phyloP scores from a whole-genome alignment of 2,888 invertebrate genomes.

The Eilema griseolum region DNA sequence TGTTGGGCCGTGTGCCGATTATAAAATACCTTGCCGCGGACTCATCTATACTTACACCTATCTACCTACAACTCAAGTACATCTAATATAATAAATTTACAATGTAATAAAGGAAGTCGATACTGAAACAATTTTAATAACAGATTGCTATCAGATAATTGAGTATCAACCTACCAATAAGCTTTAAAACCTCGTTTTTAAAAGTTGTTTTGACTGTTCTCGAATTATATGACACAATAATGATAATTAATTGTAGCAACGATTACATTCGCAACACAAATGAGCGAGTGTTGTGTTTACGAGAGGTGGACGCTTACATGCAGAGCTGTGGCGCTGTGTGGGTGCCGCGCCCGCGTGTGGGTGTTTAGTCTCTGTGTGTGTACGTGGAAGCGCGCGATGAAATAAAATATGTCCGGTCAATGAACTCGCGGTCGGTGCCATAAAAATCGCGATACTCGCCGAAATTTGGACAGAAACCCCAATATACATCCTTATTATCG shows the following conservation, averaged over 20 bases:
- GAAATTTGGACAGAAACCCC: constrained; percentile 79
- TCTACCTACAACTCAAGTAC: constrained; percentile 15
- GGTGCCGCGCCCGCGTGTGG: constrained; percentile 71
- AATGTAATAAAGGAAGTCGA: constrained; percentile 39
- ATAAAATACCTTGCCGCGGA: constrained; percentile 59
- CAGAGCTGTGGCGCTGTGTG: constrained; percentile 74
- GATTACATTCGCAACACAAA: constrained; percentile 76
- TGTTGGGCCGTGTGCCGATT: constrained; percentile 61
- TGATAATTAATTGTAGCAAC: constrained; percentile 71
- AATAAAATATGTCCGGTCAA: constrained; percentile 87
- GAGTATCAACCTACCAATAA: constrained; percentile 39
- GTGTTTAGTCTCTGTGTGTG: constrained; percentile 78
- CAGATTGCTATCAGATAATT: constrained; percentile 48
- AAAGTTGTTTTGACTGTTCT: constrained; percentile 50
- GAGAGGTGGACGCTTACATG: constrained; percentile 80
- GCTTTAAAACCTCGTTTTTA: constrained; percentile 44
- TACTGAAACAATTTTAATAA: constrained; percentile 41
- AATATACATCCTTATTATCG: constrained; percentile 56
- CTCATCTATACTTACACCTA: constrained; percentile 26
- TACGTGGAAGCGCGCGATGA: constrained; percentile 87
- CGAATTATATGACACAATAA: constrained; percentile 62
- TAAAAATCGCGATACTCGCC: constrained; percentile 86
- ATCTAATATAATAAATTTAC: constrained; percentile 34
- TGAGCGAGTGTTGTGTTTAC: constrained; percentile 76
- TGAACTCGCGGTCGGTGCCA: constrained; percentile 84